Evolutionary conservation across 2,113 vertebrate genomes (phyloP).

Genomic region (Cyprinodon variegatus): DNA sequence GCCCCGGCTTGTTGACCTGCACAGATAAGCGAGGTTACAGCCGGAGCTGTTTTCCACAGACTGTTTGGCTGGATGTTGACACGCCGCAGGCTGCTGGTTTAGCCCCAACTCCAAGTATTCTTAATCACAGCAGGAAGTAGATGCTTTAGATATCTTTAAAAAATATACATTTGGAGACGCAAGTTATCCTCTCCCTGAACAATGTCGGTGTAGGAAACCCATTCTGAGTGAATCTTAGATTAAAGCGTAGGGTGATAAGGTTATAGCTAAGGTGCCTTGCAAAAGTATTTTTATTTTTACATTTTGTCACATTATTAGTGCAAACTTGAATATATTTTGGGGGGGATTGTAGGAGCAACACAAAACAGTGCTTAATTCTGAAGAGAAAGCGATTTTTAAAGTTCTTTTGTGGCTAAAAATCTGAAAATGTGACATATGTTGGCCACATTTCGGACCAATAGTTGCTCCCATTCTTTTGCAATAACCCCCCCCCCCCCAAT

Average conservation of each 20-base stretch:
- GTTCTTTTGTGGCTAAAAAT: too few relatives aligned
- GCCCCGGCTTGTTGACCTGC: background rate
- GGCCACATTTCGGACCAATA: too few relatives aligned
- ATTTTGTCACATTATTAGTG: background rate
- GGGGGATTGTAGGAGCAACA: background rate
- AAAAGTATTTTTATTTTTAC: background rate
- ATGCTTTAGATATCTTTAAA: background rate
- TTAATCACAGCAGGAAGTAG: constrained; percentile 3
- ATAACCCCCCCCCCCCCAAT: too few relatives aligned
- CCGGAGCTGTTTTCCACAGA: background rate
- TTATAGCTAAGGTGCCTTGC: background rate
- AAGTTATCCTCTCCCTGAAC: background rate
- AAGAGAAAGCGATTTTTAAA: background rate
- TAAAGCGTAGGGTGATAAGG: background rate
- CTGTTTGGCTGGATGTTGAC: constrained; percentile 1
- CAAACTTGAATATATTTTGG: background rate
- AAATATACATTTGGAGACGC: constrained; percentile 3
- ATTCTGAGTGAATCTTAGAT: background rate
- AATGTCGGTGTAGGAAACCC: background rate
- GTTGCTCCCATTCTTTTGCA: too few relatives aligned
- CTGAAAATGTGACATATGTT: too few relatives aligned
- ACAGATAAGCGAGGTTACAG: constrained; percentile 2
- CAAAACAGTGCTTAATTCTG: background rate
- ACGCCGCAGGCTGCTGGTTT: background rate
- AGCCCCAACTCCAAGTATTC: constrained; percentile 1